Base-by-base conservation (phyloP, 2,113 vertebrate genomes). In the Brachyistius frenatus region DNA sequence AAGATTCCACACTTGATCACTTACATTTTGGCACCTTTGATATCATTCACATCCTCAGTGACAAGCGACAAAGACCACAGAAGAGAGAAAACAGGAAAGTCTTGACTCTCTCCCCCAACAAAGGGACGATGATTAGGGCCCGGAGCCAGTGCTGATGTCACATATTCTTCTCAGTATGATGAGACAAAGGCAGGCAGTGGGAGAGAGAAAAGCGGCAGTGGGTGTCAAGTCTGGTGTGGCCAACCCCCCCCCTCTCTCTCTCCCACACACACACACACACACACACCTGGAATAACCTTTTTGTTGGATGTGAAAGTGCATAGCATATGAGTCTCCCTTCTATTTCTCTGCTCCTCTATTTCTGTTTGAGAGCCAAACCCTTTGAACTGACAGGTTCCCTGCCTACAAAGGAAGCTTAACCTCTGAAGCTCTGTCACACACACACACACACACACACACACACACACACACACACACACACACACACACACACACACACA, bases 321-420 rank as follows among this genome's bases (percentile, higher is more conserved):
- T 83, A 54, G 30, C 55, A 82, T 74, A 84, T 78, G 39, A 80
- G 49, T 75, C 52, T 73, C 41, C 61, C 54, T 53, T 66, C 62
- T 13, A 31, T 78, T 75, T 58, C 66, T 70, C 57, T 56, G 31
- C 50, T 37, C 31, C 61, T 78, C 46, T 57, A 3, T 80, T 76
- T 87, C 41, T 79, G 5, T 52, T 83, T 11, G 50, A 61, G 75
- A 68, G 54, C 39, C 53, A 55, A 78, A 82, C 33, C 63, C 80
- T 92, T 93, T 92, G 86, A 93, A 90, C 89, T 84, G 85, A 85
- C 88, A 81, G 65, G 41, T 78, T 80, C 53, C 46, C 56, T 69
- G 37, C 69, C 85, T 81, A 79, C 81, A 87, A 87, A 89, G 88
- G 74, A 89, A 78, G 73, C 76, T 58, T 70, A 80, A 77, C 78